Evolutionary conservation across 2,888 invertebrate species (phyloP).

Genomic region (Chouioia cunea): DNA sequence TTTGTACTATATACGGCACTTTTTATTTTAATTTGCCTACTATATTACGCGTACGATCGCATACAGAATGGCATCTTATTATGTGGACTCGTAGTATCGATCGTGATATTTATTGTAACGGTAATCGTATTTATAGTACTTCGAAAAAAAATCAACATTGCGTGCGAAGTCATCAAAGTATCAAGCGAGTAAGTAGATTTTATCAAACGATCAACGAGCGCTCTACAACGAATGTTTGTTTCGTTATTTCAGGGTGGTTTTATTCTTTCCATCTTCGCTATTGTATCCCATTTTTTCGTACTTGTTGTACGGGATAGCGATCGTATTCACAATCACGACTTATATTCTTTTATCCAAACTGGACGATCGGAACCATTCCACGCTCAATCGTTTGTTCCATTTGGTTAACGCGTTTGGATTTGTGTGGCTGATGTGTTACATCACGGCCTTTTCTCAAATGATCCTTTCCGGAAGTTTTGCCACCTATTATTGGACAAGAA

Average conservation of each 20-base stretch:
- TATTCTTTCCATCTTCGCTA: constrained; percentile 84
- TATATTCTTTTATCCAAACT: background rate
- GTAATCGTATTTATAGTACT: constrained; percentile 84
- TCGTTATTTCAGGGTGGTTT: constrained; percentile 81
- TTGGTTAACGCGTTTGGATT: constrained; percentile 82
- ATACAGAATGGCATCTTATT: too few relatives aligned
- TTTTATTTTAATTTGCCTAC: constrained; percentile 72
- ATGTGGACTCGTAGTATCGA: constrained; percentile 70
- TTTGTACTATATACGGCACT: constrained; percentile 79
- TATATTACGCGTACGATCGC: constrained; percentile 12
- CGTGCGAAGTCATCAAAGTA: constrained; percentile 93
- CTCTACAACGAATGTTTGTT: too few relatives aligned
- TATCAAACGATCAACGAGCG: background rate
- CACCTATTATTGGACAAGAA: constrained; percentile 83
- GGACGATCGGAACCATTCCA: constrained; percentile 50
- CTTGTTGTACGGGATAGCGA: constrained; percentile 80
- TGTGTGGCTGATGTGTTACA: constrained; percentile 92
- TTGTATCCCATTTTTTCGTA: constrained; percentile 93
- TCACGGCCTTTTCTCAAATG: constrained; percentile 90
- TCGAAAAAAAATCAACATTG: constrained; percentile 85
- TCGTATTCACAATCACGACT: constrained; percentile 75
- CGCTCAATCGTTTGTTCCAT: constrained; percentile 70
- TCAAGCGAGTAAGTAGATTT: constrained; percentile 80
- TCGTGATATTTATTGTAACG: constrained; percentile 75
- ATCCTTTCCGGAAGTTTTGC: constrained; percentile 89